Percentiles rank a stretch among this genome's conserved stretches.
Conservation (phyloP, 2,797 vertebrate species). For the Apodemus agrarius region DNA sequence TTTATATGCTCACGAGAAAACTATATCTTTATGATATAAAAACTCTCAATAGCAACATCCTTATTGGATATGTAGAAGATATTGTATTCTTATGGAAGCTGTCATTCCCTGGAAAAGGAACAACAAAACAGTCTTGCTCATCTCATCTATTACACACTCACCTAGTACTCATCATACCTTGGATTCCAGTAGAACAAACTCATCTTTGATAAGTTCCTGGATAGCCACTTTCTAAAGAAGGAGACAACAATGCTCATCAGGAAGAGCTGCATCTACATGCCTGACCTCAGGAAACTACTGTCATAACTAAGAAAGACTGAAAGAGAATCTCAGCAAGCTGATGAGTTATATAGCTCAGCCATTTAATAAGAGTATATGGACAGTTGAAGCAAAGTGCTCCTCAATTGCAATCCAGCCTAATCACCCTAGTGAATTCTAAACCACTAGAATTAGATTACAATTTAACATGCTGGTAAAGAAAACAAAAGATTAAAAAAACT, state of each 20-base stretch:
- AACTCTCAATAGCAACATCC: not conserved
- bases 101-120: not conserved
- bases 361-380: not conserved
- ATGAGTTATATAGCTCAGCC: not conserved
- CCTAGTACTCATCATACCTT: not conserved
- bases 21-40: not conserved
- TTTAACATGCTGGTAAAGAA: not conserved
- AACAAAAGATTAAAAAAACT: not conserved
- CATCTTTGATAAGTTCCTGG: not conserved
- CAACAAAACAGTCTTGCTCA: not conserved
- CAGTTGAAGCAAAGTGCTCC: not conserved
- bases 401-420: not conserved
- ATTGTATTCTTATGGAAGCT: not conserved
- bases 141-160: not conserved
- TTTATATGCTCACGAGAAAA: not conserved
- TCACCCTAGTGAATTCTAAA: not conserved
- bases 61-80: not conserved
- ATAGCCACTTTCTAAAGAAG: not conserved
- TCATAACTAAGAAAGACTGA: not conserved
- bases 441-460: not conserved
- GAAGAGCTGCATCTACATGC: not conserved
- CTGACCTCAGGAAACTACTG: not conserved
- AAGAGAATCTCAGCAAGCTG: not conserved
- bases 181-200: not conserved
- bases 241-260: not conserved